Conservation (phyloP, 1,140 invertebrate genomes). For the Macrocentrus cingulum region DNA sequence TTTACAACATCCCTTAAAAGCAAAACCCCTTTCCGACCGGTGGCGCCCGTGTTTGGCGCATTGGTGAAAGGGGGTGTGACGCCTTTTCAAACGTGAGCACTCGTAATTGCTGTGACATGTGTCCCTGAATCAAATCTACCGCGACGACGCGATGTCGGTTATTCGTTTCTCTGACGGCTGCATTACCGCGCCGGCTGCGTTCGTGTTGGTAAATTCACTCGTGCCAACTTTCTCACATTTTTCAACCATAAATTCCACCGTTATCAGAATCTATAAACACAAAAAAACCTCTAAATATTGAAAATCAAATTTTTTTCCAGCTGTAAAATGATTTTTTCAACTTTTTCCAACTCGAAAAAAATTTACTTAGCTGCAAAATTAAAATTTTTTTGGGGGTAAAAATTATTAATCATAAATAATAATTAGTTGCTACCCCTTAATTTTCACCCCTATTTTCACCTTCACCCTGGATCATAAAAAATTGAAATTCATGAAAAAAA, state of each 20-base stretch:
- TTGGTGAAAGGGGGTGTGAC: constrained; percentile 19
- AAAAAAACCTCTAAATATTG: no score
- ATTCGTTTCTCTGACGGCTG: neutral
- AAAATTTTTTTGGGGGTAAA: constrained; percentile 1
- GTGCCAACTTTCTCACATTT: constrained; percentile 5
- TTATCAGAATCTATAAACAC: no score
- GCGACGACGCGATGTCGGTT: neutral
- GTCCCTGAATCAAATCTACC: constrained; percentile 38
- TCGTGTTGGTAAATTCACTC: neutral
- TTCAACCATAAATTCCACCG: neutral
- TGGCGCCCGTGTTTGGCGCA: no score
- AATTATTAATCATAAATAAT: no score
- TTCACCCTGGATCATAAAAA: no score
- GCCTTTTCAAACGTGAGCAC: constrained; percentile 41
- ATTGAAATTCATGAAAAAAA: no score
- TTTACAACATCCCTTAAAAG: neutral
- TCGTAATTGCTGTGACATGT: constrained; percentile 47
- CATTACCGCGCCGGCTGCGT: neutral
- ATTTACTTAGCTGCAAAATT: neutral
- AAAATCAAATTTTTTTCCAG: no score
- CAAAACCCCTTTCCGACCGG: constrained; percentile 7
- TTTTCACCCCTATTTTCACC: no score
- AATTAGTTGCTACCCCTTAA: no score
- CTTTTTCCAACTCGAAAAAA: no score
- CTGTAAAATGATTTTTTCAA: no score